phyloP scores from a whole-genome alignment of 1,140 invertebrate genomes.

The Wiebesia pumilae region DNA sequence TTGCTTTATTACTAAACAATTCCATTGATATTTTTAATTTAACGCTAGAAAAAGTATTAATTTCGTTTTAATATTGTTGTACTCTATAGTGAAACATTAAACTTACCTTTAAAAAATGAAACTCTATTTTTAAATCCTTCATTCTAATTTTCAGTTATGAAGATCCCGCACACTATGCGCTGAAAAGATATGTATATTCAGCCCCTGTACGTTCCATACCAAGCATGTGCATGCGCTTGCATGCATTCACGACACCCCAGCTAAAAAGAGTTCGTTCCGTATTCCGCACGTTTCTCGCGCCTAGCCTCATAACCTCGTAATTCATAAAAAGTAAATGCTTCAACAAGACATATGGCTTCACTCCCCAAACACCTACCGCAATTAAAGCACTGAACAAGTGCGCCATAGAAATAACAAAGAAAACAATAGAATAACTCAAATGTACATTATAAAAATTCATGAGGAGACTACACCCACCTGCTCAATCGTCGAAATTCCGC shows the following conservation, averaged over 20 bases:
- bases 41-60: too few relatives aligned
- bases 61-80: too few relatives aligned
- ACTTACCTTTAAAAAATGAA: neutral
- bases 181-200: neutral
- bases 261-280: constrained; percentile 40
- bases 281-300: constrained; percentile 57
- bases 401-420: neutral
- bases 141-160: neutral
- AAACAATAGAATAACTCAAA: neutral
- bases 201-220: neutral
- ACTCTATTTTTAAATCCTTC: neutral
- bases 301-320: constrained; percentile 61
- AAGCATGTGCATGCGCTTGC: neutral
- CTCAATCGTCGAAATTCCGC: constrained; percentile 30
- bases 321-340: constrained; percentile 9
- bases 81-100: neutral
- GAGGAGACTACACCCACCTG: constrained; percentile 60
- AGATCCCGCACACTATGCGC: neutral
- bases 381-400: neutral
- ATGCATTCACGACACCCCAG: neutral
- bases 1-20: neutral
- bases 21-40: too few relatives aligned
- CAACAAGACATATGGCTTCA: neutral
- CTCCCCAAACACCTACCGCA: neutral
- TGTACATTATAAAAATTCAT: too few relatives aligned